Evolutionary conservation across 2,888 invertebrate species (phyloP), one percentile per base, ranked within the genome.

Genomic region (Netelia virgata): DNA sequence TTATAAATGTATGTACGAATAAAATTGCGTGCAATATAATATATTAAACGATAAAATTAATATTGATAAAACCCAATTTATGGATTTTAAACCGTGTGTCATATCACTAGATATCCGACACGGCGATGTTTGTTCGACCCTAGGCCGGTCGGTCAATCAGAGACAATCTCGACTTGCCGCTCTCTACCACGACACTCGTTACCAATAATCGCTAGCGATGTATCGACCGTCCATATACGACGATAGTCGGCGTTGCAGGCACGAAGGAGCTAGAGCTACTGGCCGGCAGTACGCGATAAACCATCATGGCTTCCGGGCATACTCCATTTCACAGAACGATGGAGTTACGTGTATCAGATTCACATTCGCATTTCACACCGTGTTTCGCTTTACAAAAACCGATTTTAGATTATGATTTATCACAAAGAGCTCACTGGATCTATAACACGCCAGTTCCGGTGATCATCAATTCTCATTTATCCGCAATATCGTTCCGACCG

Each of bases 391-490:
- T 14, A 11, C 14, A 3, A 47, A 47, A 47, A 3, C 0, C 14
- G 14, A 10, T 47, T 14, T 3, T 47, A 47, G 10, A 47, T 47
- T 47, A 47, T 47, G 3, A 47, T 47, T 47, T 36, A 6, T 3
- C 5, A 36, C 36, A 36, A 36, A 36, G 36, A 36, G 14, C n/a
- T n/a, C n/a, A n/a, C n/a, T n/a, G n/a, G 2, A 10, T 47, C 47
- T 47, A 47, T 14, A 47, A 47, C 47, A 14, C 47, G 14, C 47
- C 10, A 43, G 28, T 47, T 41, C 61, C 43, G 73, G 57, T 41
- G 16, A 63, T 70, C 55, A 64, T 76, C 28, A 70, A 76, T 64
- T 75, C 55, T 70, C 75, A 76, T 70, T 70, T 70, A 55, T 64
- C 72, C 69, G 14, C 14, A 47, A 47, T 47, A 59, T 47, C 28